phyloP scores from a whole-genome alignment of 2,797 vertebrate species.

The Danio kyathit region DNA sequence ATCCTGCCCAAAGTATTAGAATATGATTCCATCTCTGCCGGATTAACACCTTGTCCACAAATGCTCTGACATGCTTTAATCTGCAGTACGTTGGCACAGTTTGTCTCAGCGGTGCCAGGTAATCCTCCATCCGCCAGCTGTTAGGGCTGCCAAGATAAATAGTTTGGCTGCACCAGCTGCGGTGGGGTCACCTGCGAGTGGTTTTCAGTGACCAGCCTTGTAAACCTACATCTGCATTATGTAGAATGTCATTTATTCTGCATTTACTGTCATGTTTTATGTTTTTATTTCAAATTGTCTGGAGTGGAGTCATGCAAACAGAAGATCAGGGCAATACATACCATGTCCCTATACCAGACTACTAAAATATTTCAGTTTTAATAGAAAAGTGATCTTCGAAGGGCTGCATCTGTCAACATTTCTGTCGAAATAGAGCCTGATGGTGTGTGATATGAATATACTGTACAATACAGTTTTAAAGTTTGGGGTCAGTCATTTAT shows the following conservation, averaged over 20 bases:
- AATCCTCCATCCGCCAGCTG: conserved; percentile 34
- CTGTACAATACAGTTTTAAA: not conserved
- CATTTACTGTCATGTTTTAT: not conserved
- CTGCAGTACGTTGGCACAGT: conserved; percentile 30
- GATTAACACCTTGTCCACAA: conserved; percentile 34
- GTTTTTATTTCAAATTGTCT: not conserved
- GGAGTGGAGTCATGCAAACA: not conserved
- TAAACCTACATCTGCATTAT: conserved; percentile 2
- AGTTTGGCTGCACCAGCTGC: conserved; percentile 24
- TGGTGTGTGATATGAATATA: not conserved
- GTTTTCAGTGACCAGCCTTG: conserved; percentile 8
- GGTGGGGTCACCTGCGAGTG: not conserved
- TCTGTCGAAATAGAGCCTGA: not conserved
- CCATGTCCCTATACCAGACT: not conserved
- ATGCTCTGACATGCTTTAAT: conserved; percentile 19
- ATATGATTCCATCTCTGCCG: conserved; percentile 19
- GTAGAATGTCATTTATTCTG: not conserved
- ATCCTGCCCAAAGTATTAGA: not conserved
- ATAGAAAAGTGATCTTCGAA: not conserved
- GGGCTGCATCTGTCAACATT: not conserved
- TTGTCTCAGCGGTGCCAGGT: conserved; percentile 27
- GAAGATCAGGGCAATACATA: not conserved
- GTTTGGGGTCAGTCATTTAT: not conserved
- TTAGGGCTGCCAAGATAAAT: conserved; percentile 21
- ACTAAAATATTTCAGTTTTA: not conserved